A percentile compares a stretch with the other conserved stretches of the same genome.
Conservation (phyloP, 2,888 invertebrate species). For the Leucophora obtusa region DNA sequence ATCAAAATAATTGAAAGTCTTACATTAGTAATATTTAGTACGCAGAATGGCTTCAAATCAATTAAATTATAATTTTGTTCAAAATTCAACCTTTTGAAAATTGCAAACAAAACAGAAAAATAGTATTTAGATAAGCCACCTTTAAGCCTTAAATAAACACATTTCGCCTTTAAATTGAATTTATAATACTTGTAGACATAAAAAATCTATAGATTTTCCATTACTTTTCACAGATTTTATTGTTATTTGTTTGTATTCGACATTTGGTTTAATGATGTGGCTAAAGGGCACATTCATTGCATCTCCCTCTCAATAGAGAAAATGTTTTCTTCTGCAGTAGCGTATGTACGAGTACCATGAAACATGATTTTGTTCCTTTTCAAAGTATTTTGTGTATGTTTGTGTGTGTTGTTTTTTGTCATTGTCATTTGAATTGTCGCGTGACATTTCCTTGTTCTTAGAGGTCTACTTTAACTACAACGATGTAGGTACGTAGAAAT, state of each 20-base stretch:
- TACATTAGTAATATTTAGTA: too few relatives aligned
- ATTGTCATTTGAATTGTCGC: slow-evolving; percentile 61
- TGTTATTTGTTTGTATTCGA: slow-evolving; percentile 73
- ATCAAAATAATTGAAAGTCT: too few relatives aligned
- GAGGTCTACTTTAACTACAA: slow-evolving; percentile 46
- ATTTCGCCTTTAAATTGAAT: background rate
- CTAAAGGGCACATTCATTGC: slow-evolving; percentile 64
- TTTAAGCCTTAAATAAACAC: slow-evolving; percentile 2
- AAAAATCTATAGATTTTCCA: slow-evolving; percentile 47
- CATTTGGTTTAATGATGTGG: slow-evolving; percentile 75
- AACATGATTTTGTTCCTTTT: background rate
- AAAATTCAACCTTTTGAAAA: too few relatives aligned
- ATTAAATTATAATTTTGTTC: too few relatives aligned
- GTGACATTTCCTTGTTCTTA: slow-evolving; percentile 64
- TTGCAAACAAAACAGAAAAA: too few relatives aligned
- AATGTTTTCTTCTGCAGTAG: background rate
- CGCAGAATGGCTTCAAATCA: too few relatives aligned
- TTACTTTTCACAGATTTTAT: slow-evolving; percentile 44
- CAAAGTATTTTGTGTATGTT: background rate
- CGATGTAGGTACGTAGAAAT: background rate
- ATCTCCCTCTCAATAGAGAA: slow-evolving; percentile 1
- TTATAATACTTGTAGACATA: background rate
- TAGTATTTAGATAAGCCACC: background rate
- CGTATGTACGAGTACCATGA: background rate
- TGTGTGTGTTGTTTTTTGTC: slow-evolving; percentile 10